These are phyloP conservation scores for Zeugodacus cucurbitae DNA, from an alignment of 1,140 invertebrate genomes.

Conservation along the genomic window DNA sequence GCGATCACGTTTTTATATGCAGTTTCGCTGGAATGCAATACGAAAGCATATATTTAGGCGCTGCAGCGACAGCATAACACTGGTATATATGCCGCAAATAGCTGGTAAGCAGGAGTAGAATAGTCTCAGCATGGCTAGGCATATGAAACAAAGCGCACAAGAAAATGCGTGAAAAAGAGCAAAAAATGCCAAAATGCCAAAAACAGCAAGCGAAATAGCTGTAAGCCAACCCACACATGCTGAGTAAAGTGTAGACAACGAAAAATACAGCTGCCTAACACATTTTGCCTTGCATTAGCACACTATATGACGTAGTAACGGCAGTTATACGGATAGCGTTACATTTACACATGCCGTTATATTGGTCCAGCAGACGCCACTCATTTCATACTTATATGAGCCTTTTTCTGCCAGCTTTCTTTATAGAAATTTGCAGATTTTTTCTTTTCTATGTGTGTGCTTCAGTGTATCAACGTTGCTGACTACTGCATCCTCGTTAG, in stretches of 20 bases:
- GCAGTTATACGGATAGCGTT: background rate
- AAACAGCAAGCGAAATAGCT: background rate
- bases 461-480: background rate
- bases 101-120: background rate
- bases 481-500: background rate
- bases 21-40: background rate
- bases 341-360: background rate
- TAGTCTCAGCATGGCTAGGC: background rate
- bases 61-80: background rate
- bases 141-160: background rate
- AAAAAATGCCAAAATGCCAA: background rate
- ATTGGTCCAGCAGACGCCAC: background rate
- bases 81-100: background rate
- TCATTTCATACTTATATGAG: background rate
- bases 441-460: background rate
- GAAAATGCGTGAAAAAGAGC: background rate
- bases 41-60: background rate
- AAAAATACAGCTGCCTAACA: background rate
- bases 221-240: background rate
- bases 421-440: background rate
- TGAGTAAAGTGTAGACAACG: background rate
- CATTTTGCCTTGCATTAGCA: background rate
- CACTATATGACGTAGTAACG: background rate
- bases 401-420: background rate
- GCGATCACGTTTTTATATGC: constrained; percentile 12